These are phyloP conservation scores for Pachypsylla venusta DNA, from an alignment of 1,140 invertebrate species.

Conservation along the genomic window DNA sequence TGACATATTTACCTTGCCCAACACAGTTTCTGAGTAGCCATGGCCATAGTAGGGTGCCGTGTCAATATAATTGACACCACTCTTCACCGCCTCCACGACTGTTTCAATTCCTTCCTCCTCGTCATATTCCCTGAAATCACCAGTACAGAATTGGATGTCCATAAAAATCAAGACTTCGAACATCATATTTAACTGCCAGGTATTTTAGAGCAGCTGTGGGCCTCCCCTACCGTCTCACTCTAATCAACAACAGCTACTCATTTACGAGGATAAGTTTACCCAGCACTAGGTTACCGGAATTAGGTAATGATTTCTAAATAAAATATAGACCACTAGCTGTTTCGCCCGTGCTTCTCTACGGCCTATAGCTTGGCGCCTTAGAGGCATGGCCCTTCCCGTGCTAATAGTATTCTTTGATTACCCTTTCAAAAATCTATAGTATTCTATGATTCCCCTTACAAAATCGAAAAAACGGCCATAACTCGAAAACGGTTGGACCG, in stretches of 20 bases:
- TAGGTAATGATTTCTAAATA: not conserved
- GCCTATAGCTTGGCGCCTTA: too few relatives aligned
- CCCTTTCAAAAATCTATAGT: too few relatives aligned
- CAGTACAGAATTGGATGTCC: not conserved
- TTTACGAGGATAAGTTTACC: not conserved
- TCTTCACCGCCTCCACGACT: conserved; percentile 50
- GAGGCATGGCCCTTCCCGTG: too few relatives aligned
- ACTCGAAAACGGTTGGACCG: too few relatives aligned
- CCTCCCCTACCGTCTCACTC: not conserved
- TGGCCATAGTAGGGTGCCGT: conserved; percentile 85
- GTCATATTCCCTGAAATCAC: conserved; percentile 34
- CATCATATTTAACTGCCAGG: not conserved
- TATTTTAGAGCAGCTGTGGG: not conserved
- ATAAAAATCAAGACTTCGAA: conserved; percentile 4
- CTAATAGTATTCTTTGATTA: too few relatives aligned
- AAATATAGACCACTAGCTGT: too few relatives aligned
- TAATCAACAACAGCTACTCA: not conserved
- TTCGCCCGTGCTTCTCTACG: too few relatives aligned
- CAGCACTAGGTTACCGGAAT: not conserved
- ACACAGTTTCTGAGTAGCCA: conserved; percentile 56
- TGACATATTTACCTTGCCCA: conserved; percentile 57
- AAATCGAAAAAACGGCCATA: too few relatives aligned
- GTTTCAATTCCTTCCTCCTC: conserved; percentile 49
- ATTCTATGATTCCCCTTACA: too few relatives aligned
- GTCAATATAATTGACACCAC: conserved; percentile 82